Conservation (phyloP, 1,140 invertebrate species). For the Drosophila simulans region DNA sequence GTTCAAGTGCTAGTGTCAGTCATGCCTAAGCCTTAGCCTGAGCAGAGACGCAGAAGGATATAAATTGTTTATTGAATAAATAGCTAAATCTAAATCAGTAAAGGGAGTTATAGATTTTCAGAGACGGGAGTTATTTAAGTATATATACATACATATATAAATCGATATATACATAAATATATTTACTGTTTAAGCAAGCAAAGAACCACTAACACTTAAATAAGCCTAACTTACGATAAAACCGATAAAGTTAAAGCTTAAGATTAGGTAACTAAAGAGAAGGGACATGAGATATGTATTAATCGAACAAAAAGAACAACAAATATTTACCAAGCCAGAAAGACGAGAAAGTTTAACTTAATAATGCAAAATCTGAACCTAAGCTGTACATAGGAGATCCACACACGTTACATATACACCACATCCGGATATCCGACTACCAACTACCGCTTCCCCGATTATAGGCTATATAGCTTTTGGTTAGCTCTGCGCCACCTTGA, state of each 20-base stretch:
- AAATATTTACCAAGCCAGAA: constrained; percentile 64
- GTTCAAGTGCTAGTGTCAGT: constrained; percentile 59
- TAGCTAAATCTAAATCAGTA: constrained; percentile 78
- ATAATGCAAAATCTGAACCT: constrained; percentile 47
- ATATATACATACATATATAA: constrained; percentile 50
- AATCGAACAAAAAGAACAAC: constrained; percentile 55
- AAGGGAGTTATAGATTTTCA: constrained; percentile 67
- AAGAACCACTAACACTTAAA: constrained; percentile 81
- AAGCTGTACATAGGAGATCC: constrained; percentile 58
- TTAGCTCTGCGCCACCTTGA: constrained; percentile 31
- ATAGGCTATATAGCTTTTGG: constrained; percentile 27
- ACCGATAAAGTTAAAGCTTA: constrained; percentile 65
- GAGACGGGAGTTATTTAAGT: constrained; percentile 62
- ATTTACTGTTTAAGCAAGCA: constrained; percentile 75
- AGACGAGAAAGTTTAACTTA: constrained; percentile 64
- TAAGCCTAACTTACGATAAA: constrained; percentile 74
- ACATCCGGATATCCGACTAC: constrained; percentile 28
- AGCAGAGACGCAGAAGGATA: constrained; percentile 39
- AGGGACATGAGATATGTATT: constrained; percentile 60
- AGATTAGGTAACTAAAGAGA: constrained; percentile 52
- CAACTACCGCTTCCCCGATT: constrained; percentile 19
- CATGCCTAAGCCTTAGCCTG: constrained; percentile 50
- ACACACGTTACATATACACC: constrained; percentile 30
- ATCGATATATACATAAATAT: constrained; percentile 61
- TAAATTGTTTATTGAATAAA: constrained; percentile 66